Base-by-base conservation (phyloP, 1,140 invertebrate genomes). In the Drosophila teissieri region DNA sequence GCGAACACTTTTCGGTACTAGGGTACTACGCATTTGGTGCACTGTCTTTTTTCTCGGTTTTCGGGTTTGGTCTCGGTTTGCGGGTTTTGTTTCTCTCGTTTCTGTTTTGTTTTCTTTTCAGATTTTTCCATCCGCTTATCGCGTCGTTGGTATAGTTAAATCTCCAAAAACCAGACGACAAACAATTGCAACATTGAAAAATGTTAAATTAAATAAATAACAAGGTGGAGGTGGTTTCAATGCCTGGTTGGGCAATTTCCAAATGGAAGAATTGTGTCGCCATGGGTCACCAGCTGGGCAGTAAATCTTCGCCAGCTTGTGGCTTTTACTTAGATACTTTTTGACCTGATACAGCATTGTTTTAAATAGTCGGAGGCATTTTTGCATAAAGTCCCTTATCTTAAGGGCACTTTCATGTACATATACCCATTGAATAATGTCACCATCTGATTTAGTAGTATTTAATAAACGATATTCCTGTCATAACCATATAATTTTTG, bases 151-250 rank as follows among this genome's bases (percentile, higher is more conserved):
- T 53, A 73, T 63, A 62, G 68, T 73, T 39, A 73, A 73, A 73
- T 74, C 69, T 73, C 45, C 39, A 24, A 31, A 44, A 49, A 19
- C 31, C 49, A 73, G 46, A 54, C 72, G 73, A 74, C 68, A 73
- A 64, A 73, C 68, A 64, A 74, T 68, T 68, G 51, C 56, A 73
- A 72, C 54, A 73, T 53, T 46, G 36, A 37, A 48, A 42, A 74
- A 36, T 73, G 31, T 51, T 55, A 74, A 73, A 74, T 74, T 73
- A 74, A 74, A 73, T 52, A 73, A 73, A 73, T 40, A 61, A 31
- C 39, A 17, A 44, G n/a, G 7, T 14, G 27, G 39, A 7, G 53
- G 37, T 22, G 60, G 34, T 14, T 31, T 31, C 19, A 7, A 10
- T 49, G 42, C 40, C 10, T 22, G 42, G 45, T 64, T 68, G 45